Evolutionary conservation across 2,797 vertebrate species (phyloP), one percentile per base, ranked within the genome.

Genomic region (Poeciliopsis turneri): DNA sequence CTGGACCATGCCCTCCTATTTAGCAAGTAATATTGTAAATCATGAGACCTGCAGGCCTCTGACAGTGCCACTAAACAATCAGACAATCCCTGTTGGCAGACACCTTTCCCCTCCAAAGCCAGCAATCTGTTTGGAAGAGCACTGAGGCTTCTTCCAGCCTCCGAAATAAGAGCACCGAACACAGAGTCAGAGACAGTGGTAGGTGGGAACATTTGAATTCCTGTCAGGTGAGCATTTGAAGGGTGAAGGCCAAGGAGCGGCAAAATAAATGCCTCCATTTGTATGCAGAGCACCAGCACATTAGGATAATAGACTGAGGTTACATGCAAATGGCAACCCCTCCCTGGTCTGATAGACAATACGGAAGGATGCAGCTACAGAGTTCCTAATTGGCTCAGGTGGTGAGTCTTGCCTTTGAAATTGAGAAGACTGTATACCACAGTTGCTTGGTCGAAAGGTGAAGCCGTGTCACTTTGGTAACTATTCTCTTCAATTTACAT

Each of bases 311-410:
- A 94, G 92, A 90, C 87, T 77, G 92, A 86, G 96, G 95, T 95
- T 95, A 95, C 94, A 96, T 96, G 95, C 94, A 94, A 96, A 96
- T 96, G 84, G 78, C 47, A 92, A 92, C 90, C 94, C 86, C 89
- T 89, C 91, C 91, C 90, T 74, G 83, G 87, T 83, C 86, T 77
- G 85, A 84, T 84, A 85, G 86, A 89, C 91, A 92, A 94, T 90
- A 90, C 46, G 39, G 91, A 87, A 84, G 83, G 84, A 90, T 88
- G 81, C 84, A 84, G 85, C 87, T 89, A 86, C 83, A 78, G 15
- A 66, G 64, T 3, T 82, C 89, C 85, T 95, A 94, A 95, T 95
- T 95, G 94, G 93, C 95, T 93, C 94, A 94, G 95, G 94, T 95
- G 93, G 90, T 83, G 88, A 84, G 85, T 84, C 81, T 89, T 91